A percentile compares a stretch with the other conserved stretches of the same genome.
Evolutionary conservation across 2,797 vertebrate genomes (phyloP).

Genomic region (Hylomyscus alleni): DNA sequence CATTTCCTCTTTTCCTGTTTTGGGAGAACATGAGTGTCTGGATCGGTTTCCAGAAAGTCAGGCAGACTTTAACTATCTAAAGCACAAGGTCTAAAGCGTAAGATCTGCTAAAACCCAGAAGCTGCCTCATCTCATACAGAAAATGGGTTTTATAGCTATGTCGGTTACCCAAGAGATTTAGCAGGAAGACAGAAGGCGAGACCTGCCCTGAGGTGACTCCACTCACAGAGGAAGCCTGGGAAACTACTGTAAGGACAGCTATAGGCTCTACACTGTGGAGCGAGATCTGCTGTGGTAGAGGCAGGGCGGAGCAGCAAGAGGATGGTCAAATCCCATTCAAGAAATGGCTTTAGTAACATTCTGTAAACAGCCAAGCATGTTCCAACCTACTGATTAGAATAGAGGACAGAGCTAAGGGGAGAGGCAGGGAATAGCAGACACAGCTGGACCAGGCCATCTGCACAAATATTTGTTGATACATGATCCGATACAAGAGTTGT

Average conservation of each 20-base stretch:
- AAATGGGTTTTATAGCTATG: not conserved
- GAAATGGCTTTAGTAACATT: not conserved
- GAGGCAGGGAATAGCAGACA: not conserved
- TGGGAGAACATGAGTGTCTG: not conserved
- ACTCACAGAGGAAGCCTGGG: rapidly evolving
- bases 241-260: too few relatives aligned
- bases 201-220: not conserved
- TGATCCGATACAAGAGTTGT: not conserved
- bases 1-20: slow-evolving; percentile 35
- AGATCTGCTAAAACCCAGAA: not conserved
- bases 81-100: not conserved
- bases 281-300: too few relatives aligned
- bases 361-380: not conserved
- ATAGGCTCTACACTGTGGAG: too few relatives aligned
- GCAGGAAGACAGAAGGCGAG: not conserved
- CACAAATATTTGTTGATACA: not conserved
- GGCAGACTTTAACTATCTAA: not conserved
- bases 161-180: not conserved
- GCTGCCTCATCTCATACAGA: not conserved
- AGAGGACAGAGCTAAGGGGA: not conserved
- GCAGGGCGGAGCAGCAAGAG: not conserved
- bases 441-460: not conserved
- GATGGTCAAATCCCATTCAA: not conserved
- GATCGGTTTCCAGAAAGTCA: not conserved
- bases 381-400: not conserved